Base-by-base conservation (phyloP, 2,888 invertebrate genomes). In the Listrodromus nycthemerus region DNA sequence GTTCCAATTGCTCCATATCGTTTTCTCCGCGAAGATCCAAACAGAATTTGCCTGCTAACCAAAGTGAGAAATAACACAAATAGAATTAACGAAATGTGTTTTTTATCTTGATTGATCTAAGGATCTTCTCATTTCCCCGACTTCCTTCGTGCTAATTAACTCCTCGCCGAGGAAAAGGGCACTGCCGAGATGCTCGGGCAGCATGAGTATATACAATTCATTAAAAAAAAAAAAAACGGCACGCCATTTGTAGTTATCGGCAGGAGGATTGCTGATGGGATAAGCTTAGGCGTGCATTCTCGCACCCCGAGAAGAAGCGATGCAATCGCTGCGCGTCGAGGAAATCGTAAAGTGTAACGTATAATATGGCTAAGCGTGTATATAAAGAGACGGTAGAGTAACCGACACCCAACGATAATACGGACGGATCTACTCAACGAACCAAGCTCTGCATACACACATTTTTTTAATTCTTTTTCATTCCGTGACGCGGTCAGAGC, bases 341-440 rank as follows among this genome's bases (percentile, higher is more conserved):
- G 82, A 84, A 86, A 86, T 86, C 84, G 80, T 84, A 67, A 80
- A 84, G 58, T 81, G 69, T 78, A 74, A 76, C 84, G 73, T 79
- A 45, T 80, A 71, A 79, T 76, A 67, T 50, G 30, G 21, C 58
- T 75, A 63, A 71, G 55, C 3, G 19, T 4, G 61, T 67, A 48
- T 67, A 80, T n/a, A 55, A 66, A 75, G 58, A 66, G 37, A 10
- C 8, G 66, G 24, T 74, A 21, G 63, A 21, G 65, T 75, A 75
- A 75, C 65, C 65, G 74, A 65, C 74, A 52, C 50, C 52, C 33
- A 37, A 63, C 37, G 48, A 21, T 65, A 74, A 74, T 74, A 50
- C 63, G 65, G 45, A 74, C 74, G 33, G 50, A 65, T 41, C 37
- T 58, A 69, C 63, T 50, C 63, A 58, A 19, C 66, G 48, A 66